phyloP scores from a whole-genome alignment of 2,888 invertebrate genomes.

The Drosophila phalerata region DNA sequence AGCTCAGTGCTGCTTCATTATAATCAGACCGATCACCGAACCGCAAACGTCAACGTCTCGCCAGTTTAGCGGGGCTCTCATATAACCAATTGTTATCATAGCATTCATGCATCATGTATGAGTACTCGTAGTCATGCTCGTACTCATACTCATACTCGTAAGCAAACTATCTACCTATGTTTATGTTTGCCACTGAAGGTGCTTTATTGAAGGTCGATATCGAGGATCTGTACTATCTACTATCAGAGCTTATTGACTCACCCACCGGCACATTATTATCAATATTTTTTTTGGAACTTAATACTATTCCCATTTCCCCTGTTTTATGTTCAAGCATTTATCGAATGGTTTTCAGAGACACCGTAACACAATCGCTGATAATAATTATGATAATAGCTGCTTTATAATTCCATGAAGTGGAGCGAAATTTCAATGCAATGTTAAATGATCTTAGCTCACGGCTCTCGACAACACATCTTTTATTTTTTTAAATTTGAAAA shows the following conservation, averaged over 20 bases:
- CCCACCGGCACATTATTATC: slow-evolving; percentile 2
- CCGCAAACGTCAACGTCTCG: slow-evolving; percentile 51
- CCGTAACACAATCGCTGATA: not conserved
- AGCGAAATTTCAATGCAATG: not conserved
- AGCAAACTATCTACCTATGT: slow-evolving; percentile 24
- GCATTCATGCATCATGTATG: slow-evolving; percentile 50
- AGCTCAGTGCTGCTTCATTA: slow-evolving; percentile 13
- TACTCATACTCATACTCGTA: slow-evolving; percentile 2
- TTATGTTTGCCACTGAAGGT: slow-evolving; percentile 47
- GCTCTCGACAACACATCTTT: too few species aligned
- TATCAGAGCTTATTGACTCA: slow-evolving; percentile 28
- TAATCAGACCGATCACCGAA: slow-evolving; percentile 30
- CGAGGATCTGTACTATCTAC: slow-evolving; percentile 27
- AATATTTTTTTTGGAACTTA: slow-evolving; percentile 6
- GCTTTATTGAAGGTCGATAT: slow-evolving; percentile 40
- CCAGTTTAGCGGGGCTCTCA: slow-evolving; percentile 31
- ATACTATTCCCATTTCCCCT: not conserved
- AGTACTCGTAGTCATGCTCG: not conserved
- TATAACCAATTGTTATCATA: slow-evolving; percentile 46
- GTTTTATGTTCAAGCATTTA: not conserved
- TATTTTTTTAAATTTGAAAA: too few species aligned
- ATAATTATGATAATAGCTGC: not conserved
- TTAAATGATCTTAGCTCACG: not conserved
- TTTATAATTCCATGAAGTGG: not conserved
- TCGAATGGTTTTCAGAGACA: not conserved